These are phyloP conservation scores for Xestia sexstrigata DNA, from an alignment of 2,888 invertebrate species.

Conservation along the genomic window DNA sequence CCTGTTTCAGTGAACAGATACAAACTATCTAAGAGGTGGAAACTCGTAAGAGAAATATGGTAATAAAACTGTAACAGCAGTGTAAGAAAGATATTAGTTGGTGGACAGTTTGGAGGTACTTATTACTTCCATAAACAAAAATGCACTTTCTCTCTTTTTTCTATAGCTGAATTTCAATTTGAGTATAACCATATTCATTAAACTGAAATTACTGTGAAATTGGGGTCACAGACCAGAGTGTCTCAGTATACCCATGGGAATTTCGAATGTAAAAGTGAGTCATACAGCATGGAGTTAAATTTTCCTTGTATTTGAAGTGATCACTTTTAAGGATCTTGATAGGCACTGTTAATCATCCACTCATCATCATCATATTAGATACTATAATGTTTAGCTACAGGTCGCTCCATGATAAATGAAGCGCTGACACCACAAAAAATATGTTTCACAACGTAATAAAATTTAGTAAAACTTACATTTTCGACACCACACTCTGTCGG, in stretches of 20 bases:
- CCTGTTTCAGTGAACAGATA: neutral
- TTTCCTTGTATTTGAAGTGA: conserved; percentile 17
- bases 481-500: conserved; percentile 95
- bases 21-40: neutral
- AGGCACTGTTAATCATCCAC: neutral
- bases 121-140: neutral
- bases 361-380: neutral
- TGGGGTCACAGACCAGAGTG: conserved; percentile 7
- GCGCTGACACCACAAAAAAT: neutral
- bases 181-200: neutral
- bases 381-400: neutral
- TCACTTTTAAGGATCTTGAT: neutral
- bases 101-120: neutral
- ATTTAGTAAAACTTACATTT: conserved; percentile 93
- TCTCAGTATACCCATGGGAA: conserved; percentile 6
- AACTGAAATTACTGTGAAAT: neutral
- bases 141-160: neutral
- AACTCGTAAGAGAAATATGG: neutral
- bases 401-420: neutral
- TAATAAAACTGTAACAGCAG: neutral
- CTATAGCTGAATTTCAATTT: neutral
- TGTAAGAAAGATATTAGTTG: neutral
- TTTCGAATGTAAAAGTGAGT: conserved; percentile 27
- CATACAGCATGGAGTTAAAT: neutral
- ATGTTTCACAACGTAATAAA: neutral